Evolutionary conservation across 2,888 invertebrate species (phyloP).

Genomic region (Holacanthella duospinosa): DNA sequence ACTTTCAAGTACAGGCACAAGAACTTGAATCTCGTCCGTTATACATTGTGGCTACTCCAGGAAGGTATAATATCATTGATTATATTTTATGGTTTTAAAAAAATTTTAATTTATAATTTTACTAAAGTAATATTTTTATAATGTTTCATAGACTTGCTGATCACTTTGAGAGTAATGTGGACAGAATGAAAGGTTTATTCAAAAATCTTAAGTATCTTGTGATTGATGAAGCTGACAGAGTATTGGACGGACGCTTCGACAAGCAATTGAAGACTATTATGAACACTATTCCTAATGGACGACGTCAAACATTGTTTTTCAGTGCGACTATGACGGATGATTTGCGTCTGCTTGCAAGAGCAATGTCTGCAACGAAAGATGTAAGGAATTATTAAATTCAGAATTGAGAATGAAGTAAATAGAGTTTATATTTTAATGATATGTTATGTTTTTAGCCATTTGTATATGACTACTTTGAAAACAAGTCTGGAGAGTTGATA

Average conservation of each 20-base stretch:
- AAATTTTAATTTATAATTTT: conserved; percentile 3
- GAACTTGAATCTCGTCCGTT: conserved; percentile 78
- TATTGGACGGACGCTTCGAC: conserved; percentile 69
- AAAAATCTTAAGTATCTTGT: conserved; percentile 74
- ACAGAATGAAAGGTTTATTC: conserved; percentile 57
- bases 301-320: conserved; percentile 77
- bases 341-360: conserved; percentile 57
- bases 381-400: conserved; percentile 14
- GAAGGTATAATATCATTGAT: conserved; percentile 43
- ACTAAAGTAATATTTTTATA: neutral
- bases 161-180: conserved; percentile 67
- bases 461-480: conserved; percentile 46
- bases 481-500: conserved; percentile 8
- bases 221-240: conserved; percentile 91
- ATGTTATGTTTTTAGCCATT: conserved; percentile 39
- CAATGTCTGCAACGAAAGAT: conserved; percentile 54
- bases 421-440: neutral
- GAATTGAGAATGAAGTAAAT: too few relatives aligned
- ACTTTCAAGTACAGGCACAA: conserved; percentile 77
- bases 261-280: conserved; percentile 59
- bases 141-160: conserved; percentile 60
- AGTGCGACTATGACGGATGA: conserved; percentile 87
- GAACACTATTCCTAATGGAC: conserved; percentile 67
- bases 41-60: conserved; percentile 92
- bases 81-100: neutral